Conservation (phyloP, 2,888 invertebrate genomes). For the Cantharis rufa region DNA sequence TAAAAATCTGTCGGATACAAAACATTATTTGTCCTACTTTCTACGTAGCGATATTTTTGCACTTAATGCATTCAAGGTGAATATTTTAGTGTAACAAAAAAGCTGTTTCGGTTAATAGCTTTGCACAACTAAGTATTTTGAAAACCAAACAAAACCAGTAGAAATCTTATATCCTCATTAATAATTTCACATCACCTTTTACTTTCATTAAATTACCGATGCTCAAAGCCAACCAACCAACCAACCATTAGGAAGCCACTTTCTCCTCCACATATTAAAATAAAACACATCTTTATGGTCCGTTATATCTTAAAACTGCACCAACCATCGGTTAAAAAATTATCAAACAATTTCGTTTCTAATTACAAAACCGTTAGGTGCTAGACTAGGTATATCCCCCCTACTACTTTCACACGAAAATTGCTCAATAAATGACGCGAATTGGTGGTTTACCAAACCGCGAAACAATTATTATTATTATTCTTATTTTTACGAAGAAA, state of each 20-base stretch:
- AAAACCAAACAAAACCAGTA: slow-evolving; percentile 15
- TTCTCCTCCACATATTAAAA: slow-evolving; percentile 11
- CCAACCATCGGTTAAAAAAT: not conserved
- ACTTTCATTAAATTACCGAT: slow-evolving; percentile 18
- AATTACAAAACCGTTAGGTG: not conserved
- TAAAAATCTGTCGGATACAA: not conserved
- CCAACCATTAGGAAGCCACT: slow-evolving; percentile 9
- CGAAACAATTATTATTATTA: not conserved
- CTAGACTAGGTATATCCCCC: not conserved
- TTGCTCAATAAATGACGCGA: not conserved
- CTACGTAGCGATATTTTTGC: slow-evolving; percentile 6
- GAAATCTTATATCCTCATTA: slow-evolving; percentile 15
- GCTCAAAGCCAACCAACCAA: slow-evolving; percentile 13
- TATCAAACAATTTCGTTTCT: not conserved
- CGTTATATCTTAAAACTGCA: not conserved
- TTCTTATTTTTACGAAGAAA: not conserved
- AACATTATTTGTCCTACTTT: slow-evolving; percentile 16
- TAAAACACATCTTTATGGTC: not conserved
- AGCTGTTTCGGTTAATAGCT: slow-evolving; percentile 8
- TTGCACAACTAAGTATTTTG: slow-evolving; percentile 5
- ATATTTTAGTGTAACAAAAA: slow-evolving; percentile 11
- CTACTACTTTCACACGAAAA: not conserved
- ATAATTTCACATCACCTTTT: slow-evolving; percentile 24
- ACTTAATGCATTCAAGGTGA: slow-evolving; percentile 14
- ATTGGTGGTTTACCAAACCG: not conserved